Percentiles rank a stretch among this genome's conserved stretches.
These are phyloP conservation scores for Cyanistes caeruleus DNA, from an alignment of 2,113 vertebrate species.

Conservation along the genomic window DNA sequence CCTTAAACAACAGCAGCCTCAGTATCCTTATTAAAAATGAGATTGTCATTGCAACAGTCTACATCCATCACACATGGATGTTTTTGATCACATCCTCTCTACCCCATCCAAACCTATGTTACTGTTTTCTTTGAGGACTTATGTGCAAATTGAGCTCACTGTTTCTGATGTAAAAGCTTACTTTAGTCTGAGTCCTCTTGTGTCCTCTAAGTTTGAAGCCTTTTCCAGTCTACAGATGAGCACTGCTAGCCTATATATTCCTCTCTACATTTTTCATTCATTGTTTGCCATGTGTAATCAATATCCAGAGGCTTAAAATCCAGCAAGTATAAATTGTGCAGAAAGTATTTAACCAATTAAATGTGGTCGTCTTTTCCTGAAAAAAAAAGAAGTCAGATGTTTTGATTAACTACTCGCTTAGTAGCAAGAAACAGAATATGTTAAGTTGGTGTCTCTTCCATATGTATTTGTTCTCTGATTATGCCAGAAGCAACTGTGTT, in stretches of 20 bases:
- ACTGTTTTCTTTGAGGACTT: not conserved
- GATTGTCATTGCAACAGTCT: not conserved
- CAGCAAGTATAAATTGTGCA: not conserved
- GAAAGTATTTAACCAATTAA: not conserved
- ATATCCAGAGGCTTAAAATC: not conserved
- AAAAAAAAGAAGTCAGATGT: not conserved
- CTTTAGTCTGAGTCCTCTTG: not conserved
- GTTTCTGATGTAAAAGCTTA: not conserved
- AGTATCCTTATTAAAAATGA: not conserved
- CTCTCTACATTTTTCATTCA: not conserved
- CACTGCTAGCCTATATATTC: not conserved
- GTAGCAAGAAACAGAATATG: not conserved
- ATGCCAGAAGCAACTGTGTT: not conserved
- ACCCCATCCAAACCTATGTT: not conserved
- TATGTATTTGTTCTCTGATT: constrained; percentile 3
- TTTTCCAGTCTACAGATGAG: not conserved
- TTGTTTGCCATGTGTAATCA: not conserved
- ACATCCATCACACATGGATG: not conserved
- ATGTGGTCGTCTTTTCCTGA: not conserved
- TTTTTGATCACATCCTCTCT: not conserved
- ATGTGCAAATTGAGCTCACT: not conserved
- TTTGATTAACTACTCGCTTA: not conserved
- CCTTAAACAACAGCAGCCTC: not conserved
- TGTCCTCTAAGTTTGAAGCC: not conserved
- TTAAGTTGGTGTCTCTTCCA: not conserved